Conservation (phyloP, 2,113 vertebrate species). For the cat (Felis catus) region F.catus_Fca126_mat1.0 CM031420.1:134185501-134186000, state of each 20-base stretch:
- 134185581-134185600: background rate
- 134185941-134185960: background rate
- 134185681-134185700: background rate
- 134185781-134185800: background rate
- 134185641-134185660: background rate
- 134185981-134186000: background rate
- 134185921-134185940: background rate
- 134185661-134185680: background rate
- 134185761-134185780: background rate
- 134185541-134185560: background rate
- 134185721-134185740: background rate
- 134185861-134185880: background rate
- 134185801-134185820: background rate
- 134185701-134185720: background rate
- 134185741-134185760: constrained; percentile 9
- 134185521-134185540: background rate
- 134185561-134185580: background rate
- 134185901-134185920: background rate
- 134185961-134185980: background rate
- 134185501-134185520: background rate
- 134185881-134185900: background rate
- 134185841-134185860: background rate
- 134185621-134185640: background rate
- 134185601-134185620: background rate
- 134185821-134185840: background rate